Base-by-base conservation (phyloP, 2,888 invertebrate species). In the Cremastobaeus sp. region DNA sequence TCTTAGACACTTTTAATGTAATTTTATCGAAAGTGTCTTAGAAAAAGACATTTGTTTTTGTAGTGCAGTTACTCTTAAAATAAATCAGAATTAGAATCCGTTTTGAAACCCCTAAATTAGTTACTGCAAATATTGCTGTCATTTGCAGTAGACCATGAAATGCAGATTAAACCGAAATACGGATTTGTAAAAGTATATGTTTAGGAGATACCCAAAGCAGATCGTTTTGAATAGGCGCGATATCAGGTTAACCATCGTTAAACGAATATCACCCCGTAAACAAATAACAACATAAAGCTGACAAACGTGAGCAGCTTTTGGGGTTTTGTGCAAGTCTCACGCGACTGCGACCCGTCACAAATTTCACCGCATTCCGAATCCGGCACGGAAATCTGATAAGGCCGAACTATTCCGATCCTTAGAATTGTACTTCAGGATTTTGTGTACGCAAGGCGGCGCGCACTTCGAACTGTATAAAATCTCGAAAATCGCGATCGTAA, bases 181-280 rank as follows among this genome's bases (percentile, higher is more conserved):
- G 32, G 65, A 55, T 65, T 55, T 47, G 55, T 65, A 48, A 48
- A 48, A n/a, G 65, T 39, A 54, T 45, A 45, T 55, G 6, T 37
- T 55, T 28, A 55, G 45, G 45, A 37, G 48, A 34, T 21, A 20
- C 17, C 11, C 25, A 12, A 30, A 32, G 28, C 45, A 66, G 65
- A 66, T 66, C 48, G 32, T 25, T 15, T 25, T 15, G 18, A 32
- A 55, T 66, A 66, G 55, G 32, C 20, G 8, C 32, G 12, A 48
- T 66, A 66, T 66, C 65, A 55, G 47, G 39, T 66, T 41, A 39
- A 48, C 48, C 21, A 50, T 57, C 50, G 15, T 66, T 66, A 66
- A 57, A 66, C 57, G 55, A 68, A 59, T 68, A 68, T 57, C 21
- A 52, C 59, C 37, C 32, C 20, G 59, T 52, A 69, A 69, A 60